Evolutionary conservation across 2,113 vertebrate genomes (phyloP).

Genomic region (Elephantulus edwardii): DNA sequence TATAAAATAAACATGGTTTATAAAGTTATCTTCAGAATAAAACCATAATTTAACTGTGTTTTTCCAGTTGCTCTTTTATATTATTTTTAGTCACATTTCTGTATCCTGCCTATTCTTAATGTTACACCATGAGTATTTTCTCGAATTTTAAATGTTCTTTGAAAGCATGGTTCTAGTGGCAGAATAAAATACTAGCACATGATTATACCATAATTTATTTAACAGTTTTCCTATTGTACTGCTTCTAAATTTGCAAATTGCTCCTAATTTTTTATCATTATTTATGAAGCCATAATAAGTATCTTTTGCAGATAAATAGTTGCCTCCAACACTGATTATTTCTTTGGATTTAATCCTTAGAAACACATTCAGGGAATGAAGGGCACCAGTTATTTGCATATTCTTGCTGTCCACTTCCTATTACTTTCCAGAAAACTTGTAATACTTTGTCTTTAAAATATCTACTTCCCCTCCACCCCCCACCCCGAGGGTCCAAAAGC

Average conservation of each 20-base stretch:
- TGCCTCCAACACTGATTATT: background rate
- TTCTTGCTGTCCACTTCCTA: background rate
- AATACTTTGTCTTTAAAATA: background rate
- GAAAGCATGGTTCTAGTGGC: slow-evolving; percentile 11
- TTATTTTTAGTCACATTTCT: slow-evolving; percentile 28
- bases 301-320: slow-evolving; percentile 13
- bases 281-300: background rate
- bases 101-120: slow-evolving; percentile 13
- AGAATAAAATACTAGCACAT: background rate
- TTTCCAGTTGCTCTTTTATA: background rate
- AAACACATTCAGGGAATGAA: background rate
- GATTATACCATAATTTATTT: slow-evolving; percentile 23
- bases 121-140: slow-evolving; percentile 16
- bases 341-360: background rate
- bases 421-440: background rate
- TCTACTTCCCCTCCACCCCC: no score
- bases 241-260: background rate
- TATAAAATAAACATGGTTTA: background rate
- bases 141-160: slow-evolving; percentile 23
- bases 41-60: background rate
- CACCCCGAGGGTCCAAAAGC: no score
- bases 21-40: background rate
- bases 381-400: background rate
- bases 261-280: slow-evolving; percentile 10
- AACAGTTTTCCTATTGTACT: slow-evolving; percentile 23